Base-by-base conservation (phyloP, 2,113 vertebrate genomes). In the Alaudala cheleensis region DNA sequence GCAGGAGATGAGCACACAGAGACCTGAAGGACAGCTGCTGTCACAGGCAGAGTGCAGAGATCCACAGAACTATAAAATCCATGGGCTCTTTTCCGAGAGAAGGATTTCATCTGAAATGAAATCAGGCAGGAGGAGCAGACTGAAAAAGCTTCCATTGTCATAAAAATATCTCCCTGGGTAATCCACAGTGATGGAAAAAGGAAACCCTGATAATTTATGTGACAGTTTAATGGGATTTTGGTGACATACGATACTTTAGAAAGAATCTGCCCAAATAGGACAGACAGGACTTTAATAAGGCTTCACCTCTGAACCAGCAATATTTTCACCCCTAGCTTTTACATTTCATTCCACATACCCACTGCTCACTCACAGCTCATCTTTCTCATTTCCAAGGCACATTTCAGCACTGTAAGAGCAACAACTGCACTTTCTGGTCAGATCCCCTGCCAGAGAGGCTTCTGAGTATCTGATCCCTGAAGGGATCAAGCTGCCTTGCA, bases 171-270 rank as follows among this genome's bases (percentile, higher is more conserved):
- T 96, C 94, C 74, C 72, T 22, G 72, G 95, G 94, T 96, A 97
- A 97, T 97, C 93, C 94, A 90, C 85, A 93, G 23, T 92, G 97
- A 98, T 76, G 93, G 95, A 93, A 97, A 94, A 97, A 95, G 96
- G 97, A 97, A 97, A 97, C 93, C 92, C 86, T 88, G 90, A 94
- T 97, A 97, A 98, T 98, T 97, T 97, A 97, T 97, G 95, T 97
- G 97, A 97, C 97, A 97, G 96, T 97, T 97, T 97, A 98, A 98
- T 97, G 92, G 96, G 93, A 88, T 96, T 98, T 96, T 91, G 72
- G 85, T 97, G 97, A 98, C 97, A 97, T 61, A 94, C 3, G 72
- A 88, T 97, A 97, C 97, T 97, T 97, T 96, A 96, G 95, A 94
- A 96, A 96, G 82, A 96, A 95, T 96, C 96, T 93, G 79, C 94